Base-by-base conservation (phyloP, 2,888 invertebrate species). In the Rhimphoctona megacephalus region DNA sequence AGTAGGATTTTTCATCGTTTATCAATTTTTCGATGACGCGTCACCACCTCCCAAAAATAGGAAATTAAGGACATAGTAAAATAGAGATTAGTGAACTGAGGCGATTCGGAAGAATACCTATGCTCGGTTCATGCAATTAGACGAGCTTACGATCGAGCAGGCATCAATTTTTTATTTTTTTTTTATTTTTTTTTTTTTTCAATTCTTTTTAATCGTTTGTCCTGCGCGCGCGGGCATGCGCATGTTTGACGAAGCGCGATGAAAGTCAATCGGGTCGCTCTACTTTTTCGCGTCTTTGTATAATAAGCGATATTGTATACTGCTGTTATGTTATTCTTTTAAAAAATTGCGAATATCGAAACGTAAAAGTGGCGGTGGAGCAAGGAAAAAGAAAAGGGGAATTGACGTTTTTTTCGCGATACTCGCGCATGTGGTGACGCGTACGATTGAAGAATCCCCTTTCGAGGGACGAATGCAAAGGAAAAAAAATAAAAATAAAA, bases 21-120 rank as follows among this genome's bases (percentile, higher is more conserved):
- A n/a, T 52, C 17, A 77, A 11, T 77, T 67, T 81, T 83, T 85
- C 19, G 46, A 84, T 87, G 82, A 83, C 90, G 57, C 89, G 89
- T 91, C 90, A 90, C 90, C 90, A 90, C 90, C 89, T 89, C 90
- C 89, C n/a, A 74, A 54, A 78, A 81, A 84, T 61, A 69, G 61
- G 67, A 72, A 85, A 76, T 36, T 46, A 52, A 17, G 46, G 39
- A 74, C 49, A 81, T 36, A 57, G 5, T 52, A 39, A 79, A 22
- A 54, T 33, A 66, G 43, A 25, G 67, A 67, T 57, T 57, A 57
- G 61, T 61, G 7, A 17, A 25, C 17, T 66, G 36, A 22, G 54
- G 64, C 43, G 64, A 76, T 76, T 46, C 11, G 25, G 52, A n/a
- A n/a, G 9, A 25, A 19, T 25, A 64, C 46, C 17, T 66, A 57